Evolutionary conservation across 64 coral and sea anemone species (phyloP).

Genomic region (Porites lutea): DNA sequence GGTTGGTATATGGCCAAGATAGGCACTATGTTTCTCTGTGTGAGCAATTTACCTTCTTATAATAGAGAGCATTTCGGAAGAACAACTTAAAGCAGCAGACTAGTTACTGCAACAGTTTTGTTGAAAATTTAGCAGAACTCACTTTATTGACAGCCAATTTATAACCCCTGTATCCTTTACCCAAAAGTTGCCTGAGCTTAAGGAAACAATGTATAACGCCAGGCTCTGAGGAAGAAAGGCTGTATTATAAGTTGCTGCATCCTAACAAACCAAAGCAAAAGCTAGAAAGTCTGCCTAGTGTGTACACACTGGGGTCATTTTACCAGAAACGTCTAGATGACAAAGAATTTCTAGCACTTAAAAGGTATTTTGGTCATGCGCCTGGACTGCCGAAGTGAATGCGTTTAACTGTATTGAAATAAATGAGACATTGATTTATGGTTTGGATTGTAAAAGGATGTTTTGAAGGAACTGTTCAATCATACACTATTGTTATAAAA

Average conservation of each 20-base stretch:
- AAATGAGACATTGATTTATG: conserved; percentile 22
- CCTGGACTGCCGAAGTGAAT: conserved; percentile 36
- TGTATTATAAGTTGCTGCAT: conserved; percentile 32
- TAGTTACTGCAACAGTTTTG: no score
- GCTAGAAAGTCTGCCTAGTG: not conserved
- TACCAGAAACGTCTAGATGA: conserved; percentile 31
- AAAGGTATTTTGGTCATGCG: conserved; percentile 37
- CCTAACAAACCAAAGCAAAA: conserved; percentile 43
- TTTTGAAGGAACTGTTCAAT: conserved; percentile 54
- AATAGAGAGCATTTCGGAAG: no score
- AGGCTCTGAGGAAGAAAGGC: conserved; percentile 15
- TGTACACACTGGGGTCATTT: conserved; percentile 19
- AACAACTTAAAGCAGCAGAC: no score
- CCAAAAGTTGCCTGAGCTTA: conserved; percentile 56
- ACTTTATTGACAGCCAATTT: no score
- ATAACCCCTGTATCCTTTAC: conserved; percentile 66
- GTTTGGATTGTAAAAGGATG: conserved; percentile 58
- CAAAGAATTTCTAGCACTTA: conserved; percentile 38
- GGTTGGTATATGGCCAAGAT: no score
- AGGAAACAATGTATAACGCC: conserved; percentile 10
- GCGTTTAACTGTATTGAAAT: conserved; percentile 51
- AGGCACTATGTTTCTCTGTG: no score
- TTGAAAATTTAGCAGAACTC: no score
- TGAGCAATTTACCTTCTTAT: no score
- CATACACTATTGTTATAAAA: not conserved